Evolutionary conservation across 2,888 invertebrate species (phyloP), one percentile per base, ranked within the genome.

Genomic region (Apamea monoglypha): DNA sequence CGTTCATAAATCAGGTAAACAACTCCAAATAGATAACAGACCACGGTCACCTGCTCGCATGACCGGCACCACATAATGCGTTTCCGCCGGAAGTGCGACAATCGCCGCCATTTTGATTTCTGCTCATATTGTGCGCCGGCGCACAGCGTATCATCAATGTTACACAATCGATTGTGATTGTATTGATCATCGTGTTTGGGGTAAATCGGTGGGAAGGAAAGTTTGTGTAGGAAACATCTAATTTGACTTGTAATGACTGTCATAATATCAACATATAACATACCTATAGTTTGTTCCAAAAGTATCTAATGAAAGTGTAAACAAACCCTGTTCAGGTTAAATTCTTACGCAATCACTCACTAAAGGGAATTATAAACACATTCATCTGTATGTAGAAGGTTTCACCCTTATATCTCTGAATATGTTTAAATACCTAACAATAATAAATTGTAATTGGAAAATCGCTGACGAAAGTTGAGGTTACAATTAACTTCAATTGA

Each of bases 61-160:
- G 94, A 95, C 93, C 93, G 95, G 91, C 93, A 92, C 91, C 92
- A 92, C 92, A 96, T 95, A 96, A 96, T 94, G 89, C 91, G 70
- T 91, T 95, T 96, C 96, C 96, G 96, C 77, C 96, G 96, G 96
- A 96, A 94, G 91, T 74, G 72, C 83, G 91, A 91, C 92, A 84
- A 76, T 81, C 78, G 74, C 32, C 84, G 88, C 89, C 92, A 92
- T 94, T 92, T 93, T 93, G 92, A 91, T 92, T 90, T 89, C 85
- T 82, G 86, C 85, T 81, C 88, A 92, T 92, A 94, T 92, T 94
- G 93, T 93, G 92, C 91, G 91, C 86, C 85, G 79, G 91, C 91
- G 90, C 92, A 89, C 76, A 85, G 86, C 88, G 89, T 90, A 88
- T 88, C 91, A 91, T 91, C 89, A 83, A 89, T 87, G 89, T 91